Percentiles rank a stretch among this genome's conserved stretches.
phyloP scores from a whole-genome alignment of 2,888 invertebrate genomes.

The Aradus depressus region DNA sequence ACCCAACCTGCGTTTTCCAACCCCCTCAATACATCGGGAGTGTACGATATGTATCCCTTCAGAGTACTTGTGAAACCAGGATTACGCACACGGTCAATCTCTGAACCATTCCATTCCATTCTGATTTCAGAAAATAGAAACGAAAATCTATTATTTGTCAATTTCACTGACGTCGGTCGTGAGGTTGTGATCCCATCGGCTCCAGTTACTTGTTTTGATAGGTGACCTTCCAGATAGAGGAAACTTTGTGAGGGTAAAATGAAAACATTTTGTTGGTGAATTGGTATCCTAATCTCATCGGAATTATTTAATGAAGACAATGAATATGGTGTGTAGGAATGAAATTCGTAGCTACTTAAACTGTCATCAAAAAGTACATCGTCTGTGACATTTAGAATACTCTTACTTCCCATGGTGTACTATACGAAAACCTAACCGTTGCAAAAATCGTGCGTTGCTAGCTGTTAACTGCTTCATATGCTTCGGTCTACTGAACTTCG shows the following conservation, averaged over 20 bases:
- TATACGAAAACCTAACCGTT: too few species aligned
- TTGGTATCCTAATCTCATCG: not conserved
- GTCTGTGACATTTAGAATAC: too few species aligned
- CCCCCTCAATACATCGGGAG: not conserved
- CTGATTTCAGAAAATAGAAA: conserved; percentile 8
- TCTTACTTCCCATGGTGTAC: too few species aligned
- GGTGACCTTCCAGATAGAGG: not conserved
- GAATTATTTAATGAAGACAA: not conserved
- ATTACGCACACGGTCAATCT: conserved; percentile 6
- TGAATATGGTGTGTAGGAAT: too few species aligned
- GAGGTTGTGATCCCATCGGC: too few species aligned
- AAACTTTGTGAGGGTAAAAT: not conserved
- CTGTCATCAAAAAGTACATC: too few species aligned
- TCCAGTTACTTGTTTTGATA: not conserved
- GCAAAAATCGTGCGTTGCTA: too few species aligned
- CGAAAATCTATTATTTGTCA: conserved; percentile 2
- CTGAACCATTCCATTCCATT: conserved; percentile 9
- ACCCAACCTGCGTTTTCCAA: not conserved
- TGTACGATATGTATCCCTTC: conserved; percentile 7
- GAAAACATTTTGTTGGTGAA: not conserved
- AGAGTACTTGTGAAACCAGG: conserved; percentile 11
- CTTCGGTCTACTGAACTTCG: too few species aligned
- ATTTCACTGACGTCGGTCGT: not conserved
- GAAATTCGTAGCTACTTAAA: too few species aligned
- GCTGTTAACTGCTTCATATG: too few species aligned